Conservation (phyloP, 2,888 invertebrate species). For the Trichopoda pennipes region DNA sequence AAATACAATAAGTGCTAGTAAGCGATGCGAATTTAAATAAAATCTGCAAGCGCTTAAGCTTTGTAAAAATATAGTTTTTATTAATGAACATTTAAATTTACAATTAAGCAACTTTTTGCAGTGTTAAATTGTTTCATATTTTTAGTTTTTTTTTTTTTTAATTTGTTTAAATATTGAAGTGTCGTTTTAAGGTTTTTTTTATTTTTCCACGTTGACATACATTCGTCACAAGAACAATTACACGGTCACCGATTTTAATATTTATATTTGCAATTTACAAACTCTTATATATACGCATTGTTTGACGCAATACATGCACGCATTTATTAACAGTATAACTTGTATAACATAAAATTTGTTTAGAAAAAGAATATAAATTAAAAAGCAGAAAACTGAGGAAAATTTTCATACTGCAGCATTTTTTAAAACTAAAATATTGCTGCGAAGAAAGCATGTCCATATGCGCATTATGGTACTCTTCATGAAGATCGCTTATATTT, state of each 20-base stretch:
- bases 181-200: neutral
- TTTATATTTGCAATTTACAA: neutral
- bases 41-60: slow-evolving; percentile 3
- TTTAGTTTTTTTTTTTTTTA: neutral
- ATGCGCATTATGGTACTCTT: too few species aligned
- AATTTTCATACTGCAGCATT: too few species aligned
- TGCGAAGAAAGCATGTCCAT: too few species aligned
- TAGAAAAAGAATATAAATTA: neutral
- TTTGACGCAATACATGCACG: neutral
- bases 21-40: slow-evolving; percentile 5
- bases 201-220: slow-evolving; percentile 12
- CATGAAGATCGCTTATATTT: too few species aligned
- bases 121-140: neutral
- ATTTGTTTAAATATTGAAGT: slow-evolving; percentile 9
- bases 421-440: too few species aligned
- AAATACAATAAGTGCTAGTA: neutral
- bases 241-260: slow-evolving; percentile 44
- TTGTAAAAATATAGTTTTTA: neutral
- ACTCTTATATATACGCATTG: neutral
- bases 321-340: neutral
- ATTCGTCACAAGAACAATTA: slow-evolving; percentile 41
- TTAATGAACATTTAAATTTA: neutral
- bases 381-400: too few species aligned
- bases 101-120: neutral
- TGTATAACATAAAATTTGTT: neutral